These are phyloP conservation scores for Bungarus multicinctus DNA, from an alignment of 2,113 vertebrate species.

Conservation along the genomic window DNA sequence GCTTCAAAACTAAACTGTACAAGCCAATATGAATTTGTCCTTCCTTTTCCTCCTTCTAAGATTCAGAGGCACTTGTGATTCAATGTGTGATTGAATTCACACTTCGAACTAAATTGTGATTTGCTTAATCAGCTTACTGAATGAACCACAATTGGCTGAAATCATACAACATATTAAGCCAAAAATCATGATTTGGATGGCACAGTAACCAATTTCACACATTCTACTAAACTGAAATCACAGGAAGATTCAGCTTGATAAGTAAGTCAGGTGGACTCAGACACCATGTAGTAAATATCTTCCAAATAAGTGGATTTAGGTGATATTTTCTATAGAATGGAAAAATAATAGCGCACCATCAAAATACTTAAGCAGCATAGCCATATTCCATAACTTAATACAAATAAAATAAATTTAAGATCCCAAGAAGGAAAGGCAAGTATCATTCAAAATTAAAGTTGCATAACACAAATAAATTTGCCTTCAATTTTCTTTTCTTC, in stretches of 20 bases:
- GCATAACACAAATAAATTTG: neutral
- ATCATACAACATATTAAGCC: neutral
- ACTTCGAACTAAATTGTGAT: neutral
- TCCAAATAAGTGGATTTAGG: neutral
- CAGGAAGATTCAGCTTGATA: neutral
- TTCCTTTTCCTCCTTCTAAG: neutral
- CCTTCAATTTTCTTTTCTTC: neutral
- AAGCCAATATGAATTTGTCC: neutral
- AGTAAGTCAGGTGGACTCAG: neutral
- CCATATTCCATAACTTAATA: neutral
- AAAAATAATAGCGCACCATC: neutral
- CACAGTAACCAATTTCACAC: neutral
- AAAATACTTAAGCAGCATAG: neutral
- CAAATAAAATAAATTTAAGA: neutral
- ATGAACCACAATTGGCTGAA: neutral
- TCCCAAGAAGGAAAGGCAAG: neutral
- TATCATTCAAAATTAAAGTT: neutral
- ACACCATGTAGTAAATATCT: neutral
- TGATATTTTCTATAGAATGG: neutral
- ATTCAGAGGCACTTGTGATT: neutral
- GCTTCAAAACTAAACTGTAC: neutral
- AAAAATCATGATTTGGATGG: neutral
- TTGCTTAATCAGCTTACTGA: neutral
- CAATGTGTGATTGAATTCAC: neutral
- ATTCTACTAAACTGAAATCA: neutral